Base-by-base conservation (phyloP, 2,797 vertebrate genomes). In the Gorsachius magnificus region DNA sequence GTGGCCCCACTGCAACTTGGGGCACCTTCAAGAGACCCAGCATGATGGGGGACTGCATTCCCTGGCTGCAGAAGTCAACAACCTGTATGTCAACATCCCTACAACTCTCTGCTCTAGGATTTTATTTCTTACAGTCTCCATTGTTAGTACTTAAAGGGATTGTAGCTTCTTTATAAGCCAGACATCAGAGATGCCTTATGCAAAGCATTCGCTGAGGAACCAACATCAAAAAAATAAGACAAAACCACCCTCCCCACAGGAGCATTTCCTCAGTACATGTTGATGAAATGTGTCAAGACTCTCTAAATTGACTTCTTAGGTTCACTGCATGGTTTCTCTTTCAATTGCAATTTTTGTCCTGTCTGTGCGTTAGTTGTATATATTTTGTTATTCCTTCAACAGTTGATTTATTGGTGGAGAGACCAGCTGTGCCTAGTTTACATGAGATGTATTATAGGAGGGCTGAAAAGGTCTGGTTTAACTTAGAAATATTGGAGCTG, bases 201-300 rank as follows among this genome's bases (percentile, higher is more conserved):
- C 68, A 83, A 92, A 85, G 87, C 69, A 88, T 93, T 93, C 11
- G 15, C 69, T 90, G 79, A 4, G 0, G 82, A 87, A 38, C 26
- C 65, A 48, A 71, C 65, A 57, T 8, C 19, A 87, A 95, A 96
- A 96, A 84, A 87, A 70, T 19, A 35, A 89, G 75, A 64, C 26
- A 81, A 92, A 96, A 68, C 68, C 85, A 61, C 84, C 26, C 78
- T 94, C 65, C 95, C 82, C 69, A 26, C 0, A 43, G 87, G 96
- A 97, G 65, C 65, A 69, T 36, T 96, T 96, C 50, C 87, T 91
- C 19, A 11, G 76, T 60, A 45, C 51, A 26, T 86, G 87, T 93
- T 94, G 94, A 95, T 81, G 87, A 93, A 95, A 95, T 43, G 50
- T 76, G 93, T 95, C 91, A 95, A 92, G 95, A 79, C 74, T 90